These are phyloP conservation scores for Busseola fusca DNA, from an alignment of 2,888 invertebrate genomes.

Conservation along the genomic window DNA sequence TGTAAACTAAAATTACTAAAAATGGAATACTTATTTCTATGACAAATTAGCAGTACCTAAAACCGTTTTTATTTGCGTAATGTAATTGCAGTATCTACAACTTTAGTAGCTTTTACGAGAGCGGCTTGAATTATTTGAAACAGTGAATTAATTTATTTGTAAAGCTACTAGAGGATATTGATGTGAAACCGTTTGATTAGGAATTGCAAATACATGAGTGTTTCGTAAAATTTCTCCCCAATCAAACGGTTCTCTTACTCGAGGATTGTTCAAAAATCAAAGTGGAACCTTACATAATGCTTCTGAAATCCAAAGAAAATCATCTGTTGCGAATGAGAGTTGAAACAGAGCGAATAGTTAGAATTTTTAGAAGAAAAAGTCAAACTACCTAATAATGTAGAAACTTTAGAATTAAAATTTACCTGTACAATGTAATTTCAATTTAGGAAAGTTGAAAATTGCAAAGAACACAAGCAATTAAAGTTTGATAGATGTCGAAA, in stretches of 20 bases:
- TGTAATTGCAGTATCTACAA: constrained; percentile 76
- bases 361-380: constrained; percentile 68
- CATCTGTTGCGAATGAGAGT: constrained; percentile 83
- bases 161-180: constrained; percentile 71
- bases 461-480: constrained; percentile 80
- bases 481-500: constrained; percentile 69
- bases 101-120: constrained; percentile 70
- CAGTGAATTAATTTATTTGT: constrained; percentile 18
- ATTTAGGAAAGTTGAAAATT: constrained; percentile 73
- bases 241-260: constrained; percentile 70
- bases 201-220: constrained; percentile 56
- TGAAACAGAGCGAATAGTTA: constrained; percentile 80
- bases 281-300: constrained; percentile 80
- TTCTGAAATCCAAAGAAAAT: constrained; percentile 82
- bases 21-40: constrained; percentile 65
- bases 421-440: constrained; percentile 70
- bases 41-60: constrained; percentile 69
- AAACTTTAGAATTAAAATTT: constrained; percentile 64
- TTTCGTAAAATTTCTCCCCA: constrained; percentile 54
- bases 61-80: constrained; percentile 71
- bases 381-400: constrained; percentile 63
- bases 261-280: constrained; percentile 72
- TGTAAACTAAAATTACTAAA: constrained; percentile 5
- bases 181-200: constrained; percentile 68
- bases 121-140: constrained; percentile 24